Percentiles rank a stretch among this genome's conserved stretches.
These are phyloP conservation scores for Tridacna crocea DNA, from an alignment of 2,888 invertebrate genomes.

Conservation along the genomic window DNA sequence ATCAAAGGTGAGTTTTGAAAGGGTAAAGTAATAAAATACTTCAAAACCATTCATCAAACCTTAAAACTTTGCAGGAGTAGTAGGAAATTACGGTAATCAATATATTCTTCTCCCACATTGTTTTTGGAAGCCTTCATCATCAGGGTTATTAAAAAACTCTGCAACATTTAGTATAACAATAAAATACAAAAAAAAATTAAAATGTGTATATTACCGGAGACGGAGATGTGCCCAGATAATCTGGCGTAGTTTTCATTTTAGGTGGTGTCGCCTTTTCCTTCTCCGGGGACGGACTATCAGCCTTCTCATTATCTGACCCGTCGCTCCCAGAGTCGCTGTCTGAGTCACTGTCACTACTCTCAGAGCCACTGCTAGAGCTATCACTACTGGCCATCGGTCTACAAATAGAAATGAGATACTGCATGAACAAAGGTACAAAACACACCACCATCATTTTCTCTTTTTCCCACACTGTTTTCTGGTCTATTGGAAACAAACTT, in stretches of 20 bases:
- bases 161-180: too few species aligned
- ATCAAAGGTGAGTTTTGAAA: too few species aligned
- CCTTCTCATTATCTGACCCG: conserved; percentile 43
- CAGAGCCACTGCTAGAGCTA: conserved; percentile 66
- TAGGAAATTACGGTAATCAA: too few species aligned
- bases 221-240: conserved; percentile 36
- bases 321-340: conserved; percentile 63
- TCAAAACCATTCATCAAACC: too few species aligned
- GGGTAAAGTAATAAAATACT: too few species aligned
- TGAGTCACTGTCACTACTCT: conserved; percentile 62
- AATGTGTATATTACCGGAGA: conserved; percentile 27
- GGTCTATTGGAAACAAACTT: too few species aligned
- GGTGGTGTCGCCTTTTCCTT: conserved; percentile 31
- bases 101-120: too few species aligned
- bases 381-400: conserved; percentile 56
- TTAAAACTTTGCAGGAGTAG: too few species aligned
- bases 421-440: background rate
- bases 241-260: conserved; percentile 38
- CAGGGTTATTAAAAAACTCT: too few species aligned
- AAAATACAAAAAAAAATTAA: background rate
- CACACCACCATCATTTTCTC: background rate
- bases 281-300: conserved; percentile 6
- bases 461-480: background rate
- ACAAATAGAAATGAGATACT: background rate
- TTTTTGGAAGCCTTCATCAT: too few species aligned